These are phyloP conservation scores for Globia sparganii DNA, from an alignment of 2,888 invertebrate species.

Conservation along the genomic window DNA sequence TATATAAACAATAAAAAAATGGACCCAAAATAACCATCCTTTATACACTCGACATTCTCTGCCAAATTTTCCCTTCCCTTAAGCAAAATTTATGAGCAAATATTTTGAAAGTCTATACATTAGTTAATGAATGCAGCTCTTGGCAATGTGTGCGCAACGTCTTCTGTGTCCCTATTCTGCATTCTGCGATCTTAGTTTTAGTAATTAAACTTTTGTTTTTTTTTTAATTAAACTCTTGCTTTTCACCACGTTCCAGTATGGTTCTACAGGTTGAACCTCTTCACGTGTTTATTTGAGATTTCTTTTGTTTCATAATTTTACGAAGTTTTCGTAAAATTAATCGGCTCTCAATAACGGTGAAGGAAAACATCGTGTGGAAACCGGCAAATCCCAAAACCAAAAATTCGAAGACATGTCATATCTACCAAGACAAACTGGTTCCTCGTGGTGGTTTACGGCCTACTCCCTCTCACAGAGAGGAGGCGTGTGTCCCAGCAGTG, in stretches of 20 bases:
- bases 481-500: background rate
- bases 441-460: background rate
- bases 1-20: slow-evolving; percentile 69
- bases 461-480: background rate
- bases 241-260: no score
- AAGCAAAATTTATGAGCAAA: slow-evolving; percentile 88
- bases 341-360: no score
- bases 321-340: no score
- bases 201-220: no score
- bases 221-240: background rate
- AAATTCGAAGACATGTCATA: no score
- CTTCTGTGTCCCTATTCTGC: slow-evolving; percentile 80
- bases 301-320: background rate
- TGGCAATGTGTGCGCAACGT: slow-evolving; percentile 82
- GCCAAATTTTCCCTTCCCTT: slow-evolving; percentile 80
- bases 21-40: slow-evolving; percentile 70
- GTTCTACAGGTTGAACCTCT: background rate
- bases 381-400: no score
- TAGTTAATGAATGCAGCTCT: slow-evolving; percentile 90
- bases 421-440: background rate
- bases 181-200: slow-evolving; percentile 12
- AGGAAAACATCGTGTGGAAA: no score
- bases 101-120: slow-evolving; percentile 90
- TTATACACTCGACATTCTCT: slow-evolving; percentile 73
- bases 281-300: no score